phyloP scores from a whole-genome alignment of 2,888 invertebrate species.

The Lochmaea capreae region DNA sequence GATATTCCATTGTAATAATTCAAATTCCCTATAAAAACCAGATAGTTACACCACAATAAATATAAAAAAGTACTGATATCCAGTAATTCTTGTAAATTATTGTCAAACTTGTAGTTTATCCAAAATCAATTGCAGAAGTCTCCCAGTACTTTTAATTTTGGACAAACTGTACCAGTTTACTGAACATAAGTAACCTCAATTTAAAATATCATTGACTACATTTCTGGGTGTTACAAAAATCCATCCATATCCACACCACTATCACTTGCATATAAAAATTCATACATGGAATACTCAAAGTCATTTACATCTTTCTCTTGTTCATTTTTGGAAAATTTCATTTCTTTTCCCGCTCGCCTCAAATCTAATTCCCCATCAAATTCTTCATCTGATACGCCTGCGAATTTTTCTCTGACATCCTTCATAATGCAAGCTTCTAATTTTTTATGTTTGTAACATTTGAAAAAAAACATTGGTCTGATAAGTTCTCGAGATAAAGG shows the following conservation, averaged over 20 bases:
- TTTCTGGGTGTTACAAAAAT: conserved; percentile 53
- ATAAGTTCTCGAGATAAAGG: conserved; percentile 74
- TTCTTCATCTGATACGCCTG: conserved; percentile 69
- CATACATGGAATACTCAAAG: conserved; percentile 72
- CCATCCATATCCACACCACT: conserved; percentile 69
- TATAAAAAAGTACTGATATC: conserved; percentile 16
- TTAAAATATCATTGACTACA: background rate
- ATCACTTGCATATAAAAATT: conserved; percentile 73
- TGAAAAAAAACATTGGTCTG: conserved; percentile 79
- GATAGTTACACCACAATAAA: conserved; percentile 32
- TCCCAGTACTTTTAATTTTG: too few species aligned
- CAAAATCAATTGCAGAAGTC: too few species aligned
- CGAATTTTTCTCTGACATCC: conserved; percentile 75
- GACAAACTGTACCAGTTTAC: too few species aligned
- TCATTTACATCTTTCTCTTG: conserved; percentile 68
- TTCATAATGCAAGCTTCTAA: conserved; percentile 79
- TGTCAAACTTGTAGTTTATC: background rate
- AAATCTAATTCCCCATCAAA: conserved; percentile 66
- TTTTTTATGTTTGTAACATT: conserved; percentile 80
- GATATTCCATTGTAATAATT: conserved; percentile 60
- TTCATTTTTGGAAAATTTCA: conserved; percentile 63
- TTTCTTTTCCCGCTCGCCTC: conserved; percentile 68
- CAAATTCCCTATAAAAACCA: conserved; percentile 48
- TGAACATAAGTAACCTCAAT: too few species aligned
- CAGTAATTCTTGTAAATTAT: background rate